Evolutionary conservation across 1,140 invertebrate species (phyloP), one percentile per base, ranked within the genome.

Genomic region (Onthophagus taurus): DNA sequence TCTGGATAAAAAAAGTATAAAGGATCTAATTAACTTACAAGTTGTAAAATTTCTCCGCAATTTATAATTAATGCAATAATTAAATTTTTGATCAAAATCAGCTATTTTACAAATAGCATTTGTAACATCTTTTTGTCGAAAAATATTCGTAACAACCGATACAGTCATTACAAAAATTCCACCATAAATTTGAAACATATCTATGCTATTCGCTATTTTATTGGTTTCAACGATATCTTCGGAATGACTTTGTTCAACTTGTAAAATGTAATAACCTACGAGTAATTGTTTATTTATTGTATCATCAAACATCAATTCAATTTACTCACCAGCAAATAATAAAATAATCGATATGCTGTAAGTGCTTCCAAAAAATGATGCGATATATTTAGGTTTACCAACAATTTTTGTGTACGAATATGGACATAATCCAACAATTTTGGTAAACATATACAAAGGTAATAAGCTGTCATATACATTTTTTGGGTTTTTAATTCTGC

Each of bases 131-230:
- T 29, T 41, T 30, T 41, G 38, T 4, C 29, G n/a, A 17, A 12
- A 26, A n/a, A 16, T 41, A 14, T 41, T 41, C 16, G 29, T 11
- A 11, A 41, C 29, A 9, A 41, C 29, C 12, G 14, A 26, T 11
- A 7, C n/a, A 6, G 38, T 14, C 38, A 41, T 41, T 0, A 41
- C 38, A 5, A 41, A 14, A 6, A 41, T 29, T 1, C 21, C 24
- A 29, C 38, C 38, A 24, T 41, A 41, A 4, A 41, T 7, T 14
- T 41, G 38, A 14, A 26, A 41, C 38, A 41, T 41, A 14, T 41
- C 38, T 11, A 41, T 41, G 11, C 11, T 41, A 6, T 21, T 19
- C 16, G 16, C 38, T 14, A 41, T 21, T 17, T 41, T 41, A 16
- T 41, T 41, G 14, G 38, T 12, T 5, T 41, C 38, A 7, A n/a